A percentile compares a stretch with the other conserved stretches of the same genome.
Conservation (phyloP, 2,888 invertebrate species). For the Scaptomyza parva region DNA sequence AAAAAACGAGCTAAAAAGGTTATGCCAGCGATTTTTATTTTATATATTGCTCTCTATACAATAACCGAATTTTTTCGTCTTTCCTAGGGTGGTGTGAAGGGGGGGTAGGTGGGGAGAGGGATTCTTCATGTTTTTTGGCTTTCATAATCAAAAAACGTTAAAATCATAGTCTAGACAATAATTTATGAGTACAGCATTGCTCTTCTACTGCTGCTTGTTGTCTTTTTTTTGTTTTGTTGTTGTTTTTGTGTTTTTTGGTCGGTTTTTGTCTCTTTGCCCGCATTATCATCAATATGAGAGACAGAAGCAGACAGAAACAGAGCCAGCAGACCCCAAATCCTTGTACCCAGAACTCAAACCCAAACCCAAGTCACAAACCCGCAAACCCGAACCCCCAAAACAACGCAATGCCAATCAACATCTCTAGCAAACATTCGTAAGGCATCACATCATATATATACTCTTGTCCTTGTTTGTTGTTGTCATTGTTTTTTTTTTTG, state of each 20-base stretch:
- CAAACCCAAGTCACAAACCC: not conserved
- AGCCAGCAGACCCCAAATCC: constrained; percentile 39
- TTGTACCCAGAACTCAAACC: not conserved
- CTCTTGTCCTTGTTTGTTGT: constrained; percentile 31
- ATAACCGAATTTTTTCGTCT: constrained; percentile 45
- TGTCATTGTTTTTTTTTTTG: constrained; percentile 47
- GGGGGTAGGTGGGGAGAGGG: not conserved
- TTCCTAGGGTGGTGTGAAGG: too few relatives aligned
- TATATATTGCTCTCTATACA: constrained; percentile 66
- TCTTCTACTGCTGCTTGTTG: constrained; percentile 36
- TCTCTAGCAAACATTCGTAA: constrained; percentile 78
- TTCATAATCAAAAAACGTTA: constrained; percentile 84
- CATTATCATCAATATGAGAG: constrained; percentile 55
- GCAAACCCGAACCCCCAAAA: constrained; percentile 2
- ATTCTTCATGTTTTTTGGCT: constrained; percentile 58
- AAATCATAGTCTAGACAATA: constrained; percentile 85
- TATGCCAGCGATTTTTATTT: constrained; percentile 74
- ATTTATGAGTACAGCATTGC: constrained; percentile 79
- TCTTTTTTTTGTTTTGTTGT: constrained; percentile 25
- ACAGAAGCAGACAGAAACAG: constrained; percentile 44
- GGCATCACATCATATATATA: constrained; percentile 71
- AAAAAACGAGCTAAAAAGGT: constrained; percentile 48
- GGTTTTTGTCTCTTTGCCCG: constrained; percentile 61
- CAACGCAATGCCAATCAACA: constrained; percentile 74
- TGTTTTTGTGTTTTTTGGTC: constrained; percentile 27